Conservation (phyloP, 2,797 vertebrate species). For the Pangasius sanitwongsei region DNA sequence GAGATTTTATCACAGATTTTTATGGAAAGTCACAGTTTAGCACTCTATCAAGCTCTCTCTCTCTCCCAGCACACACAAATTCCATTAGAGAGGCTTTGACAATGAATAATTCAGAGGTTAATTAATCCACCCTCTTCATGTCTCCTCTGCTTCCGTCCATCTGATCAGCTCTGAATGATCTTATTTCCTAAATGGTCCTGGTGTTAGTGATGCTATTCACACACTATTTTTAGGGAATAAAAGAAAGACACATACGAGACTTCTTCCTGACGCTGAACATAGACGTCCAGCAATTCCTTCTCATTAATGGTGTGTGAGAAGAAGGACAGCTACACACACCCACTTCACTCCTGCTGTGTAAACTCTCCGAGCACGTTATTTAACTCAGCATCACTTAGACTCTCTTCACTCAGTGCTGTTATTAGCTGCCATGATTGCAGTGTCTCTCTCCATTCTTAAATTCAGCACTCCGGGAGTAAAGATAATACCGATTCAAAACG, state of each 20-base stretch:
- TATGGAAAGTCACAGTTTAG: neutral
- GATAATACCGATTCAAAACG: neutral
- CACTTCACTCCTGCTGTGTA: neutral
- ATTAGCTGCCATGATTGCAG: neutral
- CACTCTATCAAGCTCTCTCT: neutral
- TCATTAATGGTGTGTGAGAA: neutral
- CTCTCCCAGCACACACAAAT: slow-evolving; percentile 11
- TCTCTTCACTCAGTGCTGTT: neutral
- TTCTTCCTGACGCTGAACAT: neutral
- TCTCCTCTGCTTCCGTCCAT: slow-evolving; percentile 8
- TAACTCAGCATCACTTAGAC: neutral
- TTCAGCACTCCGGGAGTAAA: neutral
- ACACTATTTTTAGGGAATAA: neutral
- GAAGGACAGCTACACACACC: neutral
- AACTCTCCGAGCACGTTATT: slow-evolving; percentile 6
- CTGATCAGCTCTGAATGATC: neutral
- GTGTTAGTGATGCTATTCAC: neutral
- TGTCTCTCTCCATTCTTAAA: neutral
- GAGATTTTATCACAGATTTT: neutral
- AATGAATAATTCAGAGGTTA: slow-evolving; percentile 39
- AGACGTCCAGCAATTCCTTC: neutral
- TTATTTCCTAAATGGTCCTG: slow-evolving; percentile 12
- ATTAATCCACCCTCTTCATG: slow-evolving; percentile 27
- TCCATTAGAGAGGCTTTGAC: slow-evolving; percentile 1
- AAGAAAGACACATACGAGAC: neutral